These are phyloP conservation scores for Siderastrea siderea DNA, from an alignment of 92 coral and sea anemone genomes.

Conservation along the genomic window DNA sequence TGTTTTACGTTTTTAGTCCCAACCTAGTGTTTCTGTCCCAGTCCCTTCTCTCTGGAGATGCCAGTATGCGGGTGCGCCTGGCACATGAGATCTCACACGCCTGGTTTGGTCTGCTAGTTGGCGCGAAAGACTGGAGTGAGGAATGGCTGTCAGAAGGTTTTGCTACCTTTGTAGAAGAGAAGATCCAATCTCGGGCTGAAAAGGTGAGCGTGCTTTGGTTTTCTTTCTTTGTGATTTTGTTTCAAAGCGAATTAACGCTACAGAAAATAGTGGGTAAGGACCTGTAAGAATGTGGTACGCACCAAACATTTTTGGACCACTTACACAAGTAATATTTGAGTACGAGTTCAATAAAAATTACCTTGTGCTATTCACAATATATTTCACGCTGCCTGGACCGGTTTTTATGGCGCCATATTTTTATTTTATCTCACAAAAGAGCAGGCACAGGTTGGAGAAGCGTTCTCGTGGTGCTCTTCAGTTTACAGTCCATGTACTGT, in stretches of 20 bases:
- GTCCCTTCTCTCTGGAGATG: slow-evolving; percentile 96
- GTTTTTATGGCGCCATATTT: too few relatives aligned
- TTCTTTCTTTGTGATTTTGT: background rate
- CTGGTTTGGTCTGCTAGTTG: slow-evolving; percentile 97
- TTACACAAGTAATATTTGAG: too few relatives aligned
- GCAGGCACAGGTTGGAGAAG: too few relatives aligned
- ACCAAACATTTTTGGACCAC: too few relatives aligned
- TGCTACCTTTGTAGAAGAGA: slow-evolving; percentile 95
- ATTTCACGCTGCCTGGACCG: too few relatives aligned
- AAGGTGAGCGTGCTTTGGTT: slow-evolving; percentile 51
- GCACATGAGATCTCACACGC: slow-evolving; percentile 99
- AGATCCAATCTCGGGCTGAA: slow-evolving; percentile 88
- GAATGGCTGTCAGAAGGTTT: slow-evolving; percentile 99
- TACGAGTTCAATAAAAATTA: too few relatives aligned
- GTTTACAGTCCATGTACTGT: too few relatives aligned
- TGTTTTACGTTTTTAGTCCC: slow-evolving; percentile 72
- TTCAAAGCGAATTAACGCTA: too few relatives aligned
- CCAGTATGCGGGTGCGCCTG: slow-evolving; percentile 92
- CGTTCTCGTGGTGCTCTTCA: too few relatives aligned
- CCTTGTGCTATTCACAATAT: too few relatives aligned
- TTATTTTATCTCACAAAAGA: too few relatives aligned
- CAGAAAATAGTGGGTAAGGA: too few relatives aligned
- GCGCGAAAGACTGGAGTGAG: slow-evolving; percentile 99
- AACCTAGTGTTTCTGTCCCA: slow-evolving; percentile 96
- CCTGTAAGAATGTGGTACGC: background rate